phyloP scores from a whole-genome alignment of 64 coral and sea anemone genomes.

The Actinia tenebrosa region DNA sequence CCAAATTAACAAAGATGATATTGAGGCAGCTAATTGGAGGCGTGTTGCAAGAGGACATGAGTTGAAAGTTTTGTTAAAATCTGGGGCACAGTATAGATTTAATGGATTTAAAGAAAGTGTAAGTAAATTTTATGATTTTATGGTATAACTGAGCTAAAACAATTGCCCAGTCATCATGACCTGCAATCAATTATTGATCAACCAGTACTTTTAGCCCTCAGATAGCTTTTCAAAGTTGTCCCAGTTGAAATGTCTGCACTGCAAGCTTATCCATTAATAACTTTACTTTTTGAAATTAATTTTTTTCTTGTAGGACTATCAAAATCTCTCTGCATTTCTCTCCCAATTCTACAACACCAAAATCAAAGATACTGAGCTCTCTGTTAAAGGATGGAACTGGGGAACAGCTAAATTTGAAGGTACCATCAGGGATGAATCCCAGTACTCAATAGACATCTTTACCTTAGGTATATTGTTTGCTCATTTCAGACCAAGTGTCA shows the following conservation, averaged over 20 bases:
- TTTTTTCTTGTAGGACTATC: conserved; percentile 64
- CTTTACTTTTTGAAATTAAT: not conserved
- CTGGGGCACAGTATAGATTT: conserved; percentile 89
- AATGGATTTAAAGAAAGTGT: conserved; percentile 97
- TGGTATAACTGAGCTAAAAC: too few species aligned
- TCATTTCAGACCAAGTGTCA: too few species aligned
- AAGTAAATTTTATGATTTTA: conserved; percentile 20
- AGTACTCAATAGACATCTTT: too few species aligned
- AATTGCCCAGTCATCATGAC: too few species aligned
- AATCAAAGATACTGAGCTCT: conserved; percentile 83
- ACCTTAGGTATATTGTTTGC: too few species aligned
- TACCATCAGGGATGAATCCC: not conserved
- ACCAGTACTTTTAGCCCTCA: too few species aligned
- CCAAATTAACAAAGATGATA: conserved; percentile 65
- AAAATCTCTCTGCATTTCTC: conserved; percentile 76
- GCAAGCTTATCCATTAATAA: too few species aligned
- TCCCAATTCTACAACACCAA: conserved; percentile 71
- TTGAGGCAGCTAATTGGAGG: conserved; percentile 82
- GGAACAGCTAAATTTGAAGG: conserved; percentile 89
- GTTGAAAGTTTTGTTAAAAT: conserved; percentile 80
- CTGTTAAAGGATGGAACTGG: conserved; percentile 99
- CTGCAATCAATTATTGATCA: too few species aligned
- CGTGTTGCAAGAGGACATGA: conserved; percentile 92
- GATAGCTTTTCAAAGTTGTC: too few species aligned
- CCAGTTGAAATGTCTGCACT: not conserved